Evolutionary conservation across 2,113 vertebrate species (phyloP), one percentile per base, ranked within the genome.

Genomic region (Rhinogobius similis): DNA sequence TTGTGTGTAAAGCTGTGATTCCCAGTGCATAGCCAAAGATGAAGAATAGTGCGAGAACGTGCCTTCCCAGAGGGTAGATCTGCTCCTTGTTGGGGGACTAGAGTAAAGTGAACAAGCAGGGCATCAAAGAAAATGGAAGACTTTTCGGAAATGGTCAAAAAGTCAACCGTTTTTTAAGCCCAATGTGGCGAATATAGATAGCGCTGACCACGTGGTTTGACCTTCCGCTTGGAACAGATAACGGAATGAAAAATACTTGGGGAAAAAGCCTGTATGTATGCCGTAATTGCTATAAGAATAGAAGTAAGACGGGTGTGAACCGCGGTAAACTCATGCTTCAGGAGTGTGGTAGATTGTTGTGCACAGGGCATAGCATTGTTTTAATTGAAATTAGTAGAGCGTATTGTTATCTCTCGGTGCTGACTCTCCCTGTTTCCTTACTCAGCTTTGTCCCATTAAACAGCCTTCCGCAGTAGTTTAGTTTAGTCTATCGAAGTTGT

Each of bases 101-200:
- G 1, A 77, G 85, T 64, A 76, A 86, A 83, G 74, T 82, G 81
- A 84, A 86, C 82, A 87, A 90, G 85, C 86, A 83, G 20, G 21
- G 20, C 46, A n/a, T 50, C 52, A 55, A 65, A 82, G 63, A 79
- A 78, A 81, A 82, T 39, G 43, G 41, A 61, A 48, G 2, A 59
- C 46, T 72, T 72, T 63, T 26, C 11, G 21, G 18, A 72, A 44
- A 73, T 46, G 24, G 43, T 58, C 32, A 27, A 67, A 75, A 68
- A 64, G 23, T 9, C 53, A 32, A 61, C 18, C 0, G 4, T 10
- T 36, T 59, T 59, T 59, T 32, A 10, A 32, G 53, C 23, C 24
- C 26, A 59, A 59, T 32, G 56, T 11, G 41, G 62, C n/a, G 21
- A 36, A 7, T 14, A 43, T 56, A 50, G 41, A 65, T 23, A 36